A percentile compares a stretch with the other conserved stretches of the same genome.
phyloP scores from a whole-genome alignment of 1,140 invertebrate species.

The Bombus confusus region DNA sequence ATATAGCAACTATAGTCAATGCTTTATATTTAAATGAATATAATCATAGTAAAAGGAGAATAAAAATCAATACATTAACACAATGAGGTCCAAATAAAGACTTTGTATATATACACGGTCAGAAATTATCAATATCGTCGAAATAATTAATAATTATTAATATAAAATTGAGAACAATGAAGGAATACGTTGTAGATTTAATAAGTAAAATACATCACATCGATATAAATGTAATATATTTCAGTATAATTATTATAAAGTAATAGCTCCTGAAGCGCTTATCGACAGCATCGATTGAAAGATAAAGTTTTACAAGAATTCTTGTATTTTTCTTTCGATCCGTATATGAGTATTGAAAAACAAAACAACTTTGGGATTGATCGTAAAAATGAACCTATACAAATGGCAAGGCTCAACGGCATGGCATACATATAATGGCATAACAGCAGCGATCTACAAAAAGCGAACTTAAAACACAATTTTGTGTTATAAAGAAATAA shows the following conservation, averaged over 20 bases:
- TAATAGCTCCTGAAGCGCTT: conserved; percentile 72
- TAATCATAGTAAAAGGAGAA: not conserved
- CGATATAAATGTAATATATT: conserved; percentile 78
- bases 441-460: conserved; percentile 61
- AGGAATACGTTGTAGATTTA: conserved; percentile 12
- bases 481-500: conserved; percentile 73
- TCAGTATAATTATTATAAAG: conserved; percentile 76
- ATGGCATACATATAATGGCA: conserved; percentile 68
- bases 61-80: not conserved
- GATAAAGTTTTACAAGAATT: conserved; percentile 68
- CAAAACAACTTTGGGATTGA: conserved; percentile 67
- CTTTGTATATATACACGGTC: not conserved
- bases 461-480: conserved; percentile 50
- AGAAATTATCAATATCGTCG: not conserved
- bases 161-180: not conserved
- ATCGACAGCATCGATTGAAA: conserved; percentile 61
- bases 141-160: too few relatives aligned
- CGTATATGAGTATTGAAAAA: conserved; percentile 75
- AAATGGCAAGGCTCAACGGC: conserved; percentile 79
- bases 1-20: not conserved
- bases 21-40: conserved; percentile 1
- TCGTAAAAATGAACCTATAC: conserved; percentile 64
- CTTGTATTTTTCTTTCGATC: conserved; percentile 52
- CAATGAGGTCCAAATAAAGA: conserved; percentile 3
- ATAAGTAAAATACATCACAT: conserved; percentile 44